A percentile compares a stretch with the other conserved stretches of the same genome.
Evolutionary conservation across 1,140 invertebrate species (phyloP).

Genomic region (Sminthurinus signatus): DNA sequence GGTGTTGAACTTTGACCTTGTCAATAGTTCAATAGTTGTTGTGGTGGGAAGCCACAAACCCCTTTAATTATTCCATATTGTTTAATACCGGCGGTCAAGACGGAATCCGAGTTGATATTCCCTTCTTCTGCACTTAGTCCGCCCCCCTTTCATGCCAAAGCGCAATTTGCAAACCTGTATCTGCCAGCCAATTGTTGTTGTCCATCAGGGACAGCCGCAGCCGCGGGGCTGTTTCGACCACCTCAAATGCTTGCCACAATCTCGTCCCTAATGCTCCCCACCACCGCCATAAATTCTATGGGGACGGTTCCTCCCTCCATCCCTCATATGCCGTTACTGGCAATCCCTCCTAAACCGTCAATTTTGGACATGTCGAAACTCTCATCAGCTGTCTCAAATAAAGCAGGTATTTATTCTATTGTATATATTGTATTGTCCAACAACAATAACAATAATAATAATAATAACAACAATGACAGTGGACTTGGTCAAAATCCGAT

Average conservation of each 20-base stretch:
- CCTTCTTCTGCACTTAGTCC: conserved; percentile 35
- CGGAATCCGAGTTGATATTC: conserved; percentile 40
- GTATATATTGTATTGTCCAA: background rate
- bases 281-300: conserved; percentile 31
- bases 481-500: too few species aligned
- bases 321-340: conserved; percentile 33
- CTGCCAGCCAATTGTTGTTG: conserved; percentile 41
- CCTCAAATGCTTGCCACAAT: conserved; percentile 41
- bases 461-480: too few species aligned
- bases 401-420: conserved; percentile 32
- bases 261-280: conserved; percentile 41
- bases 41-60: too few species aligned
- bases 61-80: too few species aligned
- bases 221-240: conserved; percentile 36
- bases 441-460: background rate
- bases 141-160: conserved; percentile 41
- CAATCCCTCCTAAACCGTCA: conserved; percentile 25
- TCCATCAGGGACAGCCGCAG: conserved; percentile 37
- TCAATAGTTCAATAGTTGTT: too few species aligned
- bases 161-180: too few species aligned
- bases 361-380: conserved; percentile 20
- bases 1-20: too few species aligned
- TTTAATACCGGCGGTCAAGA: conserved; percentile 30
- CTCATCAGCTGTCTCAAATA: conserved; percentile 23
- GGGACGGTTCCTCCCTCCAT: conserved; percentile 23